These are phyloP conservation scores for Staurois parvus DNA, from an alignment of 2,797 vertebrate species.

Conservation along the genomic window DNA sequence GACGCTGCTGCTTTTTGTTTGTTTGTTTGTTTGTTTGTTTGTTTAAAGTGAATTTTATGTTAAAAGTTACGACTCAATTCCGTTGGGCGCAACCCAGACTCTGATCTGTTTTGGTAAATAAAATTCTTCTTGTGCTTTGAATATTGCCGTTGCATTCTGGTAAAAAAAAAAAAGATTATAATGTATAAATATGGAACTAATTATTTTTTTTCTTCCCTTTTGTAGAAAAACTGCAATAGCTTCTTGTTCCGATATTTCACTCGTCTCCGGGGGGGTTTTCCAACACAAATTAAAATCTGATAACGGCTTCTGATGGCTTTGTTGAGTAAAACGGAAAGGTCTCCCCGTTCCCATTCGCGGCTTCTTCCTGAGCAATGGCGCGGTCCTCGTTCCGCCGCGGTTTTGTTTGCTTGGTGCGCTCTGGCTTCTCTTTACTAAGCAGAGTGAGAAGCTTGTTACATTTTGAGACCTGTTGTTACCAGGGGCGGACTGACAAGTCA, in stretches of 20 bases:
- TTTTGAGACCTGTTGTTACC: too few species aligned
- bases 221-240: neutral
- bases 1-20: neutral
- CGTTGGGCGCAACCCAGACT: neutral
- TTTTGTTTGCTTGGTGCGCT: too few species aligned
- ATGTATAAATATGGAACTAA: neutral
- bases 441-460: too few species aligned
- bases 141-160: neutral
- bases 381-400: too few species aligned
- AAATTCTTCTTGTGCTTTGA: neutral
- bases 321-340: neutral
- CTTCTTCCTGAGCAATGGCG: neutral
- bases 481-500: too few species aligned
- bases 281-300: conserved; percentile 1
- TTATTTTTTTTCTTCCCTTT: neutral
- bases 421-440: too few species aligned
- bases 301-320: neutral
- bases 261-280: neutral
- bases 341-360: neutral
- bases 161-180: neutral
- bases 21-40: too few species aligned
- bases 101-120: neutral
- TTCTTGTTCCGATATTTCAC: neutral
- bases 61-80: neutral
- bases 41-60: neutral